A percentile compares a stretch with the other conserved stretches of the same genome.
phyloP scores from a whole-genome alignment of 2,888 invertebrate genomes.

The Oxystoma pomonae region DNA sequence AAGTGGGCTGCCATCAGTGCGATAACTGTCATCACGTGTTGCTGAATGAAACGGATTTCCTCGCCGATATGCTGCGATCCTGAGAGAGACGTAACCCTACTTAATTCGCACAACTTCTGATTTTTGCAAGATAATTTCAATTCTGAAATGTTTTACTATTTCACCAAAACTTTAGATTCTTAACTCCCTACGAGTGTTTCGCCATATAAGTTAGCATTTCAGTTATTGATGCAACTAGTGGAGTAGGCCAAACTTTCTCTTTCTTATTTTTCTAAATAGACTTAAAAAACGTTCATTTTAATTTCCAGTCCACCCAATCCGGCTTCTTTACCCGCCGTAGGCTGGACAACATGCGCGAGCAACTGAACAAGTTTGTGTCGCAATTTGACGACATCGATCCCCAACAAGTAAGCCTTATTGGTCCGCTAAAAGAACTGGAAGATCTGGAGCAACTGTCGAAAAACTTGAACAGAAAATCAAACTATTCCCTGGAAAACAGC shows the following conservation, averaged over 20 bases:
- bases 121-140: too few relatives aligned
- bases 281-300: conserved; percentile 8
- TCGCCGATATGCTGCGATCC: conserved; percentile 59
- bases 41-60: conserved; percentile 77
- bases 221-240: too few relatives aligned
- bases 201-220: too few relatives aligned
- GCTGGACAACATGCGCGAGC: conserved; percentile 74
- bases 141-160: too few relatives aligned
- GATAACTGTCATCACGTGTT: conserved; percentile 90
- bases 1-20: conserved; percentile 85
- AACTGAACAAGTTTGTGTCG: conserved; percentile 64
- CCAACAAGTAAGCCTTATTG: conserved; percentile 61
- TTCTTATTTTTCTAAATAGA: too few relatives aligned
- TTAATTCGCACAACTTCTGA: too few relatives aligned
- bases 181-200: too few relatives aligned
- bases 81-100: too few relatives aligned
- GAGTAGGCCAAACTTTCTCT: too few relatives aligned
- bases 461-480: conserved; percentile 54
- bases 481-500: conserved; percentile 60
- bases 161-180: too few relatives aligned
- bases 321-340: conserved; percentile 86
- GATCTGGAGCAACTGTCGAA: conserved; percentile 60
- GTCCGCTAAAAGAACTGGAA: conserved; percentile 59
- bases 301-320: conserved; percentile 67
- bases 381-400: conserved; percentile 64